These are phyloP conservation scores for Anhinga anhinga DNA, from an alignment of 2,113 vertebrate genomes.

Conservation along the genomic window DNA sequence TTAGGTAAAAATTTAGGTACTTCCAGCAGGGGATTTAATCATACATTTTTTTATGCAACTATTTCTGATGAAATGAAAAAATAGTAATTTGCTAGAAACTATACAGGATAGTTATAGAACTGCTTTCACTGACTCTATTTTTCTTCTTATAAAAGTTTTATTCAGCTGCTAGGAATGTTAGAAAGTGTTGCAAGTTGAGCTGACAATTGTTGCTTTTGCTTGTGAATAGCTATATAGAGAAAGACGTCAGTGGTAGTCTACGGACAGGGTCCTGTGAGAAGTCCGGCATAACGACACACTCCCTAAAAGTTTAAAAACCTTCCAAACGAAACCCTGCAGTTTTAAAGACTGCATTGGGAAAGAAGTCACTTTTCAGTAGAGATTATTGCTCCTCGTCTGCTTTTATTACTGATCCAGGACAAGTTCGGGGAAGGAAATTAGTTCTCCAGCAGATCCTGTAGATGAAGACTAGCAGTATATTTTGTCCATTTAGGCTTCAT, in stretches of 20 bases:
- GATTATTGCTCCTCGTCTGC: neutral
- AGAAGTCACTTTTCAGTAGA: neutral
- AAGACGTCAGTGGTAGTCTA: neutral
- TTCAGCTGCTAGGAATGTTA: neutral
- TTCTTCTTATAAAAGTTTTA: neutral
- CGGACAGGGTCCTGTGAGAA: neutral
- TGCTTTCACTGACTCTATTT: neutral
- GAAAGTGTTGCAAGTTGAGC: neutral
- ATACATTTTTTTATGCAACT: neutral
- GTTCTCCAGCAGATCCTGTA: neutral
- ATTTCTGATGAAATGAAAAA: neutral
- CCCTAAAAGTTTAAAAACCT: neutral
- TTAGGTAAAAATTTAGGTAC: neutral
- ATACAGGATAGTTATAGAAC: neutral
- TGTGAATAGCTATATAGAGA: neutral
- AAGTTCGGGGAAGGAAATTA: neutral
- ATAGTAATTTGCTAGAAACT: neutral
- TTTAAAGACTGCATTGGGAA: neutral
- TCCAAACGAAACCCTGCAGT: neutral
- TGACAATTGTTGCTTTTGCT: neutral
- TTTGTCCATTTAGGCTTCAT: neutral
- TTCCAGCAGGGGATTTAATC: neutral
- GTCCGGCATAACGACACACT: neutral
- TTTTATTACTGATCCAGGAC: neutral
- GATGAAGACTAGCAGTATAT: neutral